phyloP scores from a whole-genome alignment of 2,888 invertebrate genomes.

The Griposia aprilina region DNA sequence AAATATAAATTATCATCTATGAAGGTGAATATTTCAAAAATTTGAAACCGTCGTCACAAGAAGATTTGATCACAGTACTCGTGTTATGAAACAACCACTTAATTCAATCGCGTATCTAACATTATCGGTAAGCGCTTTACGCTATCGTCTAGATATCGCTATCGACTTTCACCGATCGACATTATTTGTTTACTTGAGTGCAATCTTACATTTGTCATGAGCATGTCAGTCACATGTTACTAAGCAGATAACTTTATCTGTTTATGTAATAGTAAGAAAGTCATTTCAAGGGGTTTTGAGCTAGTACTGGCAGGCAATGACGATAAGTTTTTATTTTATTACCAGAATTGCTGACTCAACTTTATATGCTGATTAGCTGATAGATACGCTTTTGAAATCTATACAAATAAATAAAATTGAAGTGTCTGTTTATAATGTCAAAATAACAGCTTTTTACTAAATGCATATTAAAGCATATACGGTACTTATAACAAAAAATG shows the following conservation, averaged over 20 bases:
- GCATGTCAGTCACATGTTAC: conserved; percentile 46
- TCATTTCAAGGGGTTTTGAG: conserved; percentile 46
- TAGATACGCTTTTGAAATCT: conserved; percentile 5
- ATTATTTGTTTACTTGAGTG: conserved; percentile 54
- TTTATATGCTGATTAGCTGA: not conserved
- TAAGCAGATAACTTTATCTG: conserved; percentile 44
- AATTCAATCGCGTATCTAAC: conserved; percentile 46
- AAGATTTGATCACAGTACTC: not conserved
- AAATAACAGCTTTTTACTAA: too few relatives aligned
- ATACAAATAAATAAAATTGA: too few relatives aligned
- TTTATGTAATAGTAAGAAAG: conserved; percentile 57
- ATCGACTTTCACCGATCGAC: conserved; percentile 63
- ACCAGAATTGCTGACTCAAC: not conserved
- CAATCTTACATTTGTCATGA: conserved; percentile 52
- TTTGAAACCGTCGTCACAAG: not conserved
- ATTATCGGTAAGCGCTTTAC: conserved; percentile 52
- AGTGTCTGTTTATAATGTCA: too few relatives aligned
- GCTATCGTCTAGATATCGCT: conserved; percentile 51
- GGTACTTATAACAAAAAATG: too few relatives aligned
- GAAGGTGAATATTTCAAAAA: not conserved
- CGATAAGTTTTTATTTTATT: conserved; percentile 5
- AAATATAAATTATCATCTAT: not conserved
- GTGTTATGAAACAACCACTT: conserved; percentile 21
- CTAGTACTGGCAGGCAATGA: not conserved
- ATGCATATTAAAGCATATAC: too few relatives aligned